Evolutionary conservation across 2,888 invertebrate genomes (phyloP).

Genomic region (Tiphia femorata): DNA sequence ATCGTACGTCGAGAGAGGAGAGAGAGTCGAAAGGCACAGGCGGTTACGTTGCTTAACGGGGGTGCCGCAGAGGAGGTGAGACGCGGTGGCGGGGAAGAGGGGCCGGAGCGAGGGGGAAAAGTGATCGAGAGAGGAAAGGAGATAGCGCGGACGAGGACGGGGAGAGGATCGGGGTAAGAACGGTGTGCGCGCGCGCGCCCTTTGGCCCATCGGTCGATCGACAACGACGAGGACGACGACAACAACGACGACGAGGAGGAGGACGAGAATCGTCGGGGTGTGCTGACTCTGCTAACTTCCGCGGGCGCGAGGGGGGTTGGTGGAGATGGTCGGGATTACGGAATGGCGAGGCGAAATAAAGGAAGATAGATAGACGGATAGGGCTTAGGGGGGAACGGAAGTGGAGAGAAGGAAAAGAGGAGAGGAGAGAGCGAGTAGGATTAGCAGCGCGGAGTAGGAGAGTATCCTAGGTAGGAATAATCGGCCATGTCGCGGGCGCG

Average conservation of each 20-base stretch:
- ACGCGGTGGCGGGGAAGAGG: not conserved
- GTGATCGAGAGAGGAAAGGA: not conserved
- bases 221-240: constrained; percentile 7
- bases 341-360: constrained; percentile 2
- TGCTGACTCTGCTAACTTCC: not conserved
- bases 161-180: constrained; percentile 5
- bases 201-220: constrained; percentile 46
- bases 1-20: constrained; percentile 9
- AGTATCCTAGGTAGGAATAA: constrained; percentile 27
- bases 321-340: not conserved
- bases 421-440: not conserved
- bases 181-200: constrained; percentile 37
- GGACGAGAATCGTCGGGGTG: not conserved
- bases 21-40: too few relatives aligned
- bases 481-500: constrained; percentile 32
- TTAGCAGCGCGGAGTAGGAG: not conserved
- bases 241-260: constrained; percentile 2
- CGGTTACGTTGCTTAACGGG: constrained; percentile 29
- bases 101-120: not conserved
- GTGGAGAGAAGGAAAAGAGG: not conserved
- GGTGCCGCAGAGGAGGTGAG: constrained; percentile 19
- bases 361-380: not conserved
- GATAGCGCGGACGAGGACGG: not conserved
- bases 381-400: not conserved
- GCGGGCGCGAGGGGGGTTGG: not conserved